Conservation (phyloP, 1,140 invertebrate species). For the Tyrophagus putrescentiae region DNA sequence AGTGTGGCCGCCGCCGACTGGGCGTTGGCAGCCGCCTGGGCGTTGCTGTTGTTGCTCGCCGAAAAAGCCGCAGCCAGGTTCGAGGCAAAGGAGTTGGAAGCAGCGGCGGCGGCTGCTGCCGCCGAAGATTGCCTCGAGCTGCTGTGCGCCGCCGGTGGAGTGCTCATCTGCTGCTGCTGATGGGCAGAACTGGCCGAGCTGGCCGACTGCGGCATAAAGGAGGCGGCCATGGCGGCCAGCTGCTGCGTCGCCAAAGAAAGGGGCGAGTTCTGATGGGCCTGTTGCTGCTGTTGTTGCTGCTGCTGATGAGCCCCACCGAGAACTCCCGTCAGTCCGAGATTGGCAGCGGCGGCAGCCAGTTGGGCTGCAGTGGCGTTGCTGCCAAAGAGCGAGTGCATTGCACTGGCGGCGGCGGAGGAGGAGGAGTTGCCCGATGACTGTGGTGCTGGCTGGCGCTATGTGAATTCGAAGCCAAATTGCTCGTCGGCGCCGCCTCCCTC, state of each 20-base stretch:
- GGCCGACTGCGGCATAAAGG: constrained; percentile 32
- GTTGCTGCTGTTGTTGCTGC: constrained; percentile 13
- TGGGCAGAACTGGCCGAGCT: constrained; percentile 38
- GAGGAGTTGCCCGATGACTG: too few species aligned
- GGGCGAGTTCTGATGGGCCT: constrained; percentile 11
- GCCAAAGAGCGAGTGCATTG: constrained; percentile 23
- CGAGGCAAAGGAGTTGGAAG: background rate
- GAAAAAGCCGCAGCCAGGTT: background rate
- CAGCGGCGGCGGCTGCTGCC: too few species aligned
- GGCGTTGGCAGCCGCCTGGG: background rate
- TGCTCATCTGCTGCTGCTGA: constrained; percentile 28
- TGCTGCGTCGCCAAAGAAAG: background rate
- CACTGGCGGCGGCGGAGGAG: constrained; percentile 26
- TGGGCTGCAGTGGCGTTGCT: constrained; percentile 25
- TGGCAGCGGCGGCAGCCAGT: constrained; percentile 33
- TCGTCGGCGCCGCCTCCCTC: too few species aligned
- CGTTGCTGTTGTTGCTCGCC: background rate
- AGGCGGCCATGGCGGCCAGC: constrained; percentile 24
- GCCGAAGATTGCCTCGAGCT: background rate
- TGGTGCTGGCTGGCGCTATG: too few species aligned
- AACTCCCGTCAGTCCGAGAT: background rate
- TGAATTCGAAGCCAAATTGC: too few species aligned
- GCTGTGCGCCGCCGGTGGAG: constrained; percentile 25
- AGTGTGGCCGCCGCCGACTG: constrained; percentile 2
- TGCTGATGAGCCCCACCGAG: background rate